Base-by-base conservation (phyloP, 2,797 vertebrate genomes). In the Silurus aristotelis region DNA sequence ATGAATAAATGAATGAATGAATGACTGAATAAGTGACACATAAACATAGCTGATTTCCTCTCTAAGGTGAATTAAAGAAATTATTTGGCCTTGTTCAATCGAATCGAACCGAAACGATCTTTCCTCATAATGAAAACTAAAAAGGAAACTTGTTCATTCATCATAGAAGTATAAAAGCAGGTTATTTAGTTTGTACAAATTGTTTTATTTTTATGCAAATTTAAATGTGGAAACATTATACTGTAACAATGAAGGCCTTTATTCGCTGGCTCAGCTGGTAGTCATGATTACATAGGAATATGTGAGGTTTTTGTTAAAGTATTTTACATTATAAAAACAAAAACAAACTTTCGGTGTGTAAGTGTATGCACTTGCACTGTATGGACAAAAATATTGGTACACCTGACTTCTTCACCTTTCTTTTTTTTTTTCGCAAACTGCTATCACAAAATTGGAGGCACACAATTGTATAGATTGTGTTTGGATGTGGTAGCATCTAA, bases 41-140 rank as follows among this genome's bases (percentile, higher is more conserved):
- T 71, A 43, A 20, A 22, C 8, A 43, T n/a, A 20, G 61, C 61
- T n/a, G 22, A 13, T 48, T 52, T 25, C 13, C 43, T 20, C 38
- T 71, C 19, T 19, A 73, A 55, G n/a, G 25, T 75, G 48, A 55
- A 75, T 55, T 75, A 55, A 75, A 55, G 72, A n/a, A 25, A 75
- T 75, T 15, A 0, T 55, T 55, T 6, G 25, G 13, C n/a, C 12
- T 73, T 55, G 46, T 25, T 73, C 20, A 72, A 14, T 73, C 6
- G 6, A 73, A 52, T 55, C 46, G 6, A 52, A 52, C 10, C 48
- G 6, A 52, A 52, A 7, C 10, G 6, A 52, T 46, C 10, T 20
- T 31, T 6, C 19, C 67, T 8, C 25, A 14, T 66, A 25, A 67
- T 67, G 25, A 27, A 5, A 67, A 67, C 17, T 9, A 15, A 38